phyloP scores from a whole-genome alignment of 2,888 invertebrate species.

The Stratiomys singularior region DNA sequence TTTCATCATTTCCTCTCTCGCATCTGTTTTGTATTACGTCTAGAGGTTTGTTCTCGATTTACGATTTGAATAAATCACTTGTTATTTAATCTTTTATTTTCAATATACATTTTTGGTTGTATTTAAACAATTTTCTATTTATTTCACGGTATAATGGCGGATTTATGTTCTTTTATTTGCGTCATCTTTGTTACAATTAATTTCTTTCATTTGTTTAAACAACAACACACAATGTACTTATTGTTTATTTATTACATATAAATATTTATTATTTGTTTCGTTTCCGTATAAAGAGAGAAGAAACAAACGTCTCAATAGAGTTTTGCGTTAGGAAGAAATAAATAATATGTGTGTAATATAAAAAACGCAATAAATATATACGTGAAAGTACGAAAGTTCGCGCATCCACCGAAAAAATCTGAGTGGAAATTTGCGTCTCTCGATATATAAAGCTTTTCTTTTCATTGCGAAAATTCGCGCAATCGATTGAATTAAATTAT shows the following conservation, averaged over 20 bases:
- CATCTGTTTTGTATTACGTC: slow-evolving; percentile 40
- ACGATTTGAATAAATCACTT: no score
- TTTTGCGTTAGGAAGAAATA: no score
- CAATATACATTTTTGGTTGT: neutral
- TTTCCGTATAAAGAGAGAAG: neutral
- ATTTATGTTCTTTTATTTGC: slow-evolving; percentile 19
- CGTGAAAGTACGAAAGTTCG: neutral
- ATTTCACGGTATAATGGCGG: neutral
- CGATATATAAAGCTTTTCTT: slow-evolving; percentile 27
- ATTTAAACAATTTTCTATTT: slow-evolving; percentile 12
- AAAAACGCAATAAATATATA: no score
- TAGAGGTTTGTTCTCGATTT: slow-evolving; percentile 9
- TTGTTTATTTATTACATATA: slow-evolving; percentile 18
- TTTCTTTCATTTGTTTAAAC: slow-evolving; percentile 5
- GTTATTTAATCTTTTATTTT: neutral
- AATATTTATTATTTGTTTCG: slow-evolving; percentile 21
- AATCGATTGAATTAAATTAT: neutral
- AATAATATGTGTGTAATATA: no score
- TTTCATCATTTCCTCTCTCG: slow-evolving; percentile 50
- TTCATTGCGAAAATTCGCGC: slow-evolving; percentile 7
- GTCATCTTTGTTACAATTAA: slow-evolving; percentile 20
- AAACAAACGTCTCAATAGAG: no score
- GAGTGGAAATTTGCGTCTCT: neutral
- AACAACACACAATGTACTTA: slow-evolving; percentile 48
- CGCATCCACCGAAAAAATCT: neutral